Percentiles rank a stretch among this genome's conserved stretches.
Evolutionary conservation across 2,888 invertebrate genomes (phyloP).

Genomic region (Omphaloscelis lunosa): DNA sequence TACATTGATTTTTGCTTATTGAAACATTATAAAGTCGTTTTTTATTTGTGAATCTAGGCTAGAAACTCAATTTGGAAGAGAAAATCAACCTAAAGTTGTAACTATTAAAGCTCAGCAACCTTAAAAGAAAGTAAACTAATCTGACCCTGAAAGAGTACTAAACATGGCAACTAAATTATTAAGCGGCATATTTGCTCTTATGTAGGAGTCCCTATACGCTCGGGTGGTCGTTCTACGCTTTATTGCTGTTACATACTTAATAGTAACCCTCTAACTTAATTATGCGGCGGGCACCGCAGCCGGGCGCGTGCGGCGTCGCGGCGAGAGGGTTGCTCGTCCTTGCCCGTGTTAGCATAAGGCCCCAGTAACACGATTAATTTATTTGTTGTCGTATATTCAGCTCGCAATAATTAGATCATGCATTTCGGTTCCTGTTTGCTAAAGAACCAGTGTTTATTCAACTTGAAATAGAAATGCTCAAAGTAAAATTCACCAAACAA

Average conservation of each 20-base stretch:
- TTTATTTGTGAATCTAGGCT: not conserved
- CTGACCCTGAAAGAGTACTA: conserved; percentile 66
- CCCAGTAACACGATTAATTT: conserved; percentile 84
- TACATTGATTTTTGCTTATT: conserved; percentile 12
- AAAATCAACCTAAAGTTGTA: not conserved
- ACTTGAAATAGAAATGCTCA: conserved; percentile 50
- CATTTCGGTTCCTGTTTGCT: conserved; percentile 64
- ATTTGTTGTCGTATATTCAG: conserved; percentile 80
- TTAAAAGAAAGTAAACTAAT: conserved; percentile 47
- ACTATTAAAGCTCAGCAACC: conserved; percentile 18
- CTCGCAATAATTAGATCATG: conserved; percentile 75
- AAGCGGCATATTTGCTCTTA: conserved; percentile 82
- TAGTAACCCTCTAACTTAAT: conserved; percentile 88
- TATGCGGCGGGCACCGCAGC: conserved; percentile 84
- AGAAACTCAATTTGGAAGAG: not conserved
- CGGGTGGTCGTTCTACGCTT: conserved; percentile 79
- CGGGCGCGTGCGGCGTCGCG: conserved; percentile 67
- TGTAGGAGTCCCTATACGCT: conserved; percentile 76
- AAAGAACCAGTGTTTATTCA: conserved; percentile 60
- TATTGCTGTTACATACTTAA: conserved; percentile 89
- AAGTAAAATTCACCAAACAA: conserved; percentile 40
- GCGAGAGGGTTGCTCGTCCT: conserved; percentile 78
- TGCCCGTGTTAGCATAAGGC: conserved; percentile 80
- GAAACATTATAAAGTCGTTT: not conserved
- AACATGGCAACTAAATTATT: conserved; percentile 77